Evolutionary conservation across 1,140 invertebrate genomes (phyloP).

Genomic region (Drosophila kurseongensis): DNA sequence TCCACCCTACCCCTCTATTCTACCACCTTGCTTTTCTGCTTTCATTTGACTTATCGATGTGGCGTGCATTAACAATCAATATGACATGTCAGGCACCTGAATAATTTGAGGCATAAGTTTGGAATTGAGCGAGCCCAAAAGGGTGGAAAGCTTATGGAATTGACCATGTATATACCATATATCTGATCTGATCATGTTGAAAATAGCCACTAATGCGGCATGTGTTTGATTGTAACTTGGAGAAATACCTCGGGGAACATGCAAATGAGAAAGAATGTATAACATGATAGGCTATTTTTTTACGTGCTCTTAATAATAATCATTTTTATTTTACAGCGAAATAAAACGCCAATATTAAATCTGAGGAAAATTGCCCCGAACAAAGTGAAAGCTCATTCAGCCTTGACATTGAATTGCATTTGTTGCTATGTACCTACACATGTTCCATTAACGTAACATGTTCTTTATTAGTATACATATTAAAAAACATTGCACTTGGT

Average conservation of each 20-base stretch:
- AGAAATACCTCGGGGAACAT: not conserved
- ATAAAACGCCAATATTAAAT: not conserved
- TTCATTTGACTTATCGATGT: constrained; percentile 52
- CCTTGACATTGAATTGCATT: constrained; percentile 50
- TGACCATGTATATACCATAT: constrained; percentile 1
- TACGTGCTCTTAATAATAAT: too few species aligned
- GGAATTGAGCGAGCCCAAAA: constrained; percentile 1
- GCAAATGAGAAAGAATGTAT: not conserved
- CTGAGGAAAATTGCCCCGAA: not conserved
- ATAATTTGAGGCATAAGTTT: constrained; percentile 4
- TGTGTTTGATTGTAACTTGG: not conserved
- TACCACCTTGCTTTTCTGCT: constrained; percentile 1
- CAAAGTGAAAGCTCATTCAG: not conserved
- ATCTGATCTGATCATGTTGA: constrained; percentile 29
- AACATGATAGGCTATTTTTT: too few species aligned
- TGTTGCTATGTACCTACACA: constrained; percentile 5
- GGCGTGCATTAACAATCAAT: constrained; percentile 79
- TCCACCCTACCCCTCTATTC: constrained; percentile 14
- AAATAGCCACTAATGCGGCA: constrained; percentile 42
- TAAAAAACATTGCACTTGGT: constrained; percentile 43
- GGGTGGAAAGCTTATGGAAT: constrained; percentile 4
- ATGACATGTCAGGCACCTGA: constrained; percentile 46
- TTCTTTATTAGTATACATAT: constrained; percentile 19
- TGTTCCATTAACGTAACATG: constrained; percentile 12
- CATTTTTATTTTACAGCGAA: too few species aligned